Evolutionary conservation across 1,140 invertebrate genomes (phyloP), one percentile per base, ranked within the genome.

Genomic region (Pseudomyrmex cubaensis): DNA sequence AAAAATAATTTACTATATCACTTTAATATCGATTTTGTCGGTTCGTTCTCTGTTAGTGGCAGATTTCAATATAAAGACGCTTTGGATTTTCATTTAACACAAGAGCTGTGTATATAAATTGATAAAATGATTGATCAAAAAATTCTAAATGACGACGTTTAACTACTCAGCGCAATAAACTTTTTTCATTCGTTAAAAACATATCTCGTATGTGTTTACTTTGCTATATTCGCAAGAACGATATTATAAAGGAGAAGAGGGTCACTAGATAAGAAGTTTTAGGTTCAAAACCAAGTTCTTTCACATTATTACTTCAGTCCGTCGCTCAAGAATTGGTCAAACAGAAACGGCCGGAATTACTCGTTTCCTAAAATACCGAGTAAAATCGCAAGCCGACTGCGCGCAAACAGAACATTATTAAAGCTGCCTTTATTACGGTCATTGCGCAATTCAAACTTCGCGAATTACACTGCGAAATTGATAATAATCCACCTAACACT

Each of bases 1-100:
- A 90, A 91, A 89, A 91, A 90, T 89, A 91, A 90, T 78, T 91
- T 80, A 84, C 75, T 86, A 86, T 89, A 91, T 90, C 88, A 90
- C 91, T 91, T 91, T 91, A 90, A 90, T 91, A 90, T 77, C 84
- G 85, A 56, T 88, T 89, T 85, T 50, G 83, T 63, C 20, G 48
- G 9, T 15, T 17, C 56, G 17, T n/a, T 17, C 66, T 59, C 62
- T 15, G 8, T 8, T 67, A 25, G 44, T 44, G 54, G 56, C 17
- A 50, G 56, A 72, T 70, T 59, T 59, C 35, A 22, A 74, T 69
- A 73, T 66, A 83, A 52, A 35, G 5, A 35, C 7, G 35, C 7
- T 35, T 35, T 5, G 5, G 35, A 35, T 35, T 35, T 5, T 35
- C 5, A 35, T 7, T 35, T 35, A 7, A 35, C 35, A 35, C 35